These are phyloP conservation scores for Aphelenchoides besseyi DNA, from an alignment of 1,140 invertebrate species.

Conservation along the genomic window DNA sequence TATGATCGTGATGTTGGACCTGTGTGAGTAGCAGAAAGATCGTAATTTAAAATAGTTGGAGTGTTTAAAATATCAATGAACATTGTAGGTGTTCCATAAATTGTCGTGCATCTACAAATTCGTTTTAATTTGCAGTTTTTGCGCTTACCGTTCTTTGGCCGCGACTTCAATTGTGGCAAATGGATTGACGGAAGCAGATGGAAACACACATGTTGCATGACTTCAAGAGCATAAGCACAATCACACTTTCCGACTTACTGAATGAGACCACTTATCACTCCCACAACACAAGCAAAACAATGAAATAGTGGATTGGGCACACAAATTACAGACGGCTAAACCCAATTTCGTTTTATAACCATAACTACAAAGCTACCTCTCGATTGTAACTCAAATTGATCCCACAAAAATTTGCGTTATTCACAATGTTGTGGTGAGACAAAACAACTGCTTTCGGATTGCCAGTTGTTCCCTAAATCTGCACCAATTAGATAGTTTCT, in stretches of 20 bases:
- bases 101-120: constrained; percentile 72
- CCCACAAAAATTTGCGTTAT: constrained; percentile 74
- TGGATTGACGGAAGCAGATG: constrained; percentile 71
- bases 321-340: constrained; percentile 55
- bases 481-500: not conserved
- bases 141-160: constrained; percentile 19
- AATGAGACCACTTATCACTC: no score
- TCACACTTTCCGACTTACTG: no score
- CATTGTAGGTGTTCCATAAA: constrained; percentile 92
- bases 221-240: no score
- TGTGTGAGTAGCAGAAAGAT: constrained; percentile 31
- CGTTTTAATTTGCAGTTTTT: not conserved
- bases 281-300: constrained; percentile 77
- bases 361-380: constrained; percentile 50
- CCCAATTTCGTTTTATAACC: not conserved
- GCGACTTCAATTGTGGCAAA: constrained; percentile 70
- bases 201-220: constrained; percentile 72
- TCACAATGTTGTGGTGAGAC: constrained; percentile 76
- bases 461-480: constrained; percentile 74
- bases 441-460: constrained; percentile 78
- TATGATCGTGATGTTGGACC: constrained; percentile 20
- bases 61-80: constrained; percentile 75
- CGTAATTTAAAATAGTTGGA: constrained; percentile 30
- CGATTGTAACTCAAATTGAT: constrained; percentile 67
- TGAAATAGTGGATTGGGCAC: constrained; percentile 84